Evolutionary conservation across 2,888 invertebrate genomes (phyloP).

Genomic region (Emmelina monodactyla): DNA sequence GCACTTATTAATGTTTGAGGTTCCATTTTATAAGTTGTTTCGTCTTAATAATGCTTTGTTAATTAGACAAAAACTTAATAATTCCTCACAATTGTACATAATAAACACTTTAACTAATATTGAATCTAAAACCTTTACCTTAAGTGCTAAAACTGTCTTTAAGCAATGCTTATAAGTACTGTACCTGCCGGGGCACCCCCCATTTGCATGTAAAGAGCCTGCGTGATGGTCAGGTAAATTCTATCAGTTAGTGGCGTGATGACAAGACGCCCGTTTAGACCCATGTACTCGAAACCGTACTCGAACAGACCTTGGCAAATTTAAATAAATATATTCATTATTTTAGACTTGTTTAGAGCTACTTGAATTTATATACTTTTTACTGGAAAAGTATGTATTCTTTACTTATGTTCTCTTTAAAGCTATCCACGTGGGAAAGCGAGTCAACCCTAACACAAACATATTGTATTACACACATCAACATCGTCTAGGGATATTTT

Average conservation of each 20-base stretch:
- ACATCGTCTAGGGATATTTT: too few species aligned
- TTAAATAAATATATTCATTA: constrained; percentile 7
- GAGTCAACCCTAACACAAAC: too few species aligned
- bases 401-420: neutral
- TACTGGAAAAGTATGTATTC: neutral
- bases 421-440: too few species aligned
- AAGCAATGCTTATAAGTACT: neutral
- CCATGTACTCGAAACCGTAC: constrained; percentile 97
- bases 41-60: too few species aligned
- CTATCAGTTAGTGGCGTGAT: constrained; percentile 93
- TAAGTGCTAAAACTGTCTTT: neutral
- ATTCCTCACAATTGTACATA: too few species aligned
- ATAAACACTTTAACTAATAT: too few species aligned
- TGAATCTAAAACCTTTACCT: too few species aligned
- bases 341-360: neutral
- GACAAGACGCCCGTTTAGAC: constrained; percentile 88
- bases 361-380: neutral
- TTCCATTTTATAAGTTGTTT: too few species aligned
- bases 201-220: constrained; percentile 89
- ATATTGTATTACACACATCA: too few species aligned
- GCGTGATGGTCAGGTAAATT: constrained; percentile 92
- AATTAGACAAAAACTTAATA: too few species aligned
- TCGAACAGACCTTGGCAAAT: constrained; percentile 73
- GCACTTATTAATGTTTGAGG: too few species aligned
- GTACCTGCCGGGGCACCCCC: constrained; percentile 89